Evolutionary conservation across 2,888 invertebrate genomes (phyloP), one percentile per base, ranked within the genome.

Genomic region (Gari tellinella): DNA sequence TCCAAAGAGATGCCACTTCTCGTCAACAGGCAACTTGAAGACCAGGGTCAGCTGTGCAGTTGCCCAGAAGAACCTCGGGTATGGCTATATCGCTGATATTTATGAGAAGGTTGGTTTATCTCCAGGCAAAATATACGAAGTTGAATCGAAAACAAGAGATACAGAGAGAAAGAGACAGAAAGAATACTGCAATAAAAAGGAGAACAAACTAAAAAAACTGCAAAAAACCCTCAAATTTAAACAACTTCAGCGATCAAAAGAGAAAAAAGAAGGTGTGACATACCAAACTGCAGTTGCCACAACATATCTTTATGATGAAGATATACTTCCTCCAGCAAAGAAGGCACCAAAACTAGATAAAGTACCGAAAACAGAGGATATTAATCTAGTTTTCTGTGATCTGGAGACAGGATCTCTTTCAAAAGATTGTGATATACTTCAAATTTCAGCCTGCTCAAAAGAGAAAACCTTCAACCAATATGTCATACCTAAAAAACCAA

Each of bases 1-100:
- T 2, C 65, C 57, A 25, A 65, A 65, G 19, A 23, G 65, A 12
- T 49, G 49, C 25, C 65, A 57, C 19, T 57, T 31, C 31, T 65
- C 65, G 5, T 15, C 41, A 0, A 25, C 51, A 10, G 21, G 49
- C 14, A 65, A 37, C 26, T 26, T 65, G 15, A 15, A 26, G 21
- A 21, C 10, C 10, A 26, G 64, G 14, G 64, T 64, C 12, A 25
- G 40, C 1, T 64, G 64, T 64, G 64, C 51, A 14, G 65, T 65
- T 5, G 65, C 57, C 1, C 56, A 65, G 23, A 57, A 65, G 19
- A 65, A 57, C 14, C 10, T 65, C 7, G 57, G 57, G 5, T 19
- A 17, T 12, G 17, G 19, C 7, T 65, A 65, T 51, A 52, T 57
- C 17, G 49, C 31, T 19, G 37, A 19, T 25, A n/a, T 65, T 4